phyloP scores from a whole-genome alignment of 1,140 invertebrate genomes.

The Varroa destructor region DNA sequence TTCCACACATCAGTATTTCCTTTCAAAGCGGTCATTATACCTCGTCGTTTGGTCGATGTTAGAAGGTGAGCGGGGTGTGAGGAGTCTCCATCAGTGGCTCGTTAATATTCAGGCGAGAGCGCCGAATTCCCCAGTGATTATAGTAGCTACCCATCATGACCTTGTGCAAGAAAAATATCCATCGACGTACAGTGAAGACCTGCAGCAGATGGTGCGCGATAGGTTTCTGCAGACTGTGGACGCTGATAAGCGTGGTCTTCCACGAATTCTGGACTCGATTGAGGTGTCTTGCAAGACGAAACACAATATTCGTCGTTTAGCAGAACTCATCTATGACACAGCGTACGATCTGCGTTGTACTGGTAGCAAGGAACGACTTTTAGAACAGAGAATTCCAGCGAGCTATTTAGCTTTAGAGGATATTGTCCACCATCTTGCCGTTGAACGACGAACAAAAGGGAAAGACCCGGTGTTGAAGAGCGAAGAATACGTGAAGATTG shows the following conservation, averaged over 20 bases:
- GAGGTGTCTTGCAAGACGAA: slow-evolving; percentile 75
- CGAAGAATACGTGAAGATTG: slow-evolving; percentile 57
- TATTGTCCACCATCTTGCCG: slow-evolving; percentile 63
- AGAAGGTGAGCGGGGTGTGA: slow-evolving; percentile 77
- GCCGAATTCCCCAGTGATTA: slow-evolving; percentile 82
- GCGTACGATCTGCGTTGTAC: slow-evolving; percentile 78
- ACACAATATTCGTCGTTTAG: slow-evolving; percentile 77
- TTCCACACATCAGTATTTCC: slow-evolving; percentile 94
- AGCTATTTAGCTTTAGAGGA: slow-evolving; percentile 89
- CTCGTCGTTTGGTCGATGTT: slow-evolving; percentile 87
- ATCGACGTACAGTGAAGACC: slow-evolving; percentile 56
- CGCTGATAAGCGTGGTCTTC: slow-evolving; percentile 86
- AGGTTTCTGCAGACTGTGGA: slow-evolving; percentile 83
- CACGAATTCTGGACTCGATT: slow-evolving; percentile 78
- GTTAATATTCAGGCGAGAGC: slow-evolving; percentile 85
- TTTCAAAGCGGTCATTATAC: slow-evolving; percentile 87
- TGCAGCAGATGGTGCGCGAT: slow-evolving; percentile 75
- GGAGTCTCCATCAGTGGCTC: slow-evolving; percentile 83
- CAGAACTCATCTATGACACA: slow-evolving; percentile 82
- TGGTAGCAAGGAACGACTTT: slow-evolving; percentile 71
- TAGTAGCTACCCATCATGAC: slow-evolving; percentile 89
- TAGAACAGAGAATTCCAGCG: slow-evolving; percentile 88
- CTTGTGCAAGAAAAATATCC: slow-evolving; percentile 60
- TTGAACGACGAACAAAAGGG: slow-evolving; percentile 46
- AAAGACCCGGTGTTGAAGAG: slow-evolving; percentile 74